These are phyloP conservation scores for Lasiommata megera DNA, from an alignment of 2,888 invertebrate genomes.

Conservation along the genomic window DNA sequence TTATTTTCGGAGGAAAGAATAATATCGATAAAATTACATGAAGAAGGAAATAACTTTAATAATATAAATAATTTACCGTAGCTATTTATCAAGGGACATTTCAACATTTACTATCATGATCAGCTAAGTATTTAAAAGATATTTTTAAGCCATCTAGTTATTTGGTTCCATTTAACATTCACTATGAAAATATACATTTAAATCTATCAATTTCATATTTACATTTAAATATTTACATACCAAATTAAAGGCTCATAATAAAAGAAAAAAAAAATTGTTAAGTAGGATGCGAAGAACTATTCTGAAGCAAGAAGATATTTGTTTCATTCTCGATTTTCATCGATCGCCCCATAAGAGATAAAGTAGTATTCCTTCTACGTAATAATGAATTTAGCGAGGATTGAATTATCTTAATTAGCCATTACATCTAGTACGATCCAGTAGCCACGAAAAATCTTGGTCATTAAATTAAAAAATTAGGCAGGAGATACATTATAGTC, in stretches of 20 bases:
- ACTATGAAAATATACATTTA: constrained; percentile 80
- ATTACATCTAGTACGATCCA: too few relatives aligned
- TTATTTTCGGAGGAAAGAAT: background rate
- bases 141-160: constrained; percentile 43
- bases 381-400: too few relatives aligned
- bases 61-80: background rate
- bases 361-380: too few relatives aligned
- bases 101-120: constrained; percentile 11
- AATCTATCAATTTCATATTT: constrained; percentile 59
- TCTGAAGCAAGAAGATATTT: background rate
- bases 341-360: too few relatives aligned
- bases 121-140: constrained; percentile 5
- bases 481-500: too few relatives aligned
- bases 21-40: background rate
- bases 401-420: too few relatives aligned
- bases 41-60: background rate
- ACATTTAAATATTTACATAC: constrained; percentile 61
- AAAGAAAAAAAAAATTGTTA: constrained; percentile 42
- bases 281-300: constrained; percentile 9
- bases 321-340: too few relatives aligned
- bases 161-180: constrained; percentile 78
- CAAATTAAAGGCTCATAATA: constrained; percentile 39
- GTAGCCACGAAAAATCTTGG: too few relatives aligned
- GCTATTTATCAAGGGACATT: background rate
- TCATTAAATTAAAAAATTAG: too few relatives aligned